Evolutionary conservation across 2,113 vertebrate genomes (phyloP), one percentile per base, ranked within the genome.

Genomic region (Toxotes jaculatrix): DNA sequence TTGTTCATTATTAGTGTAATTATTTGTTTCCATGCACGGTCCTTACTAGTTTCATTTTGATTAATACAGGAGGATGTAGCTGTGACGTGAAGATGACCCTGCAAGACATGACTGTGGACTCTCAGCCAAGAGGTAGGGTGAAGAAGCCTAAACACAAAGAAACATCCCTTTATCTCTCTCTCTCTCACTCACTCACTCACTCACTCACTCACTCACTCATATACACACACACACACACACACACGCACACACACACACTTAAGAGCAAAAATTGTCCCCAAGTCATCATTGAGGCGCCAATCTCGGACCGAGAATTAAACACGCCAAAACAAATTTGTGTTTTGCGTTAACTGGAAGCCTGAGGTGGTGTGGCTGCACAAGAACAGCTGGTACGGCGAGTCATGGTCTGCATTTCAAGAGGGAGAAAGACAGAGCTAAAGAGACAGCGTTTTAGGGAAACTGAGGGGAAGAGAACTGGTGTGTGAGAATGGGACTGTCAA

Each of bases 281-380:
- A 62, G 67, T 77, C 21, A 62, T 63, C 45, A 70, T 31, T 1
- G 16, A 77, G 76, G 59, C 73, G 73, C 8, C 16, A 2, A 59
- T 64, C 0, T 68, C 55, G 21, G 21, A 12, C 32, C 3, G 6
- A 59, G 62, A 80, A 83, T 62, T 43, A 84, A 81, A 21, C 21
- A 80, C 1, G 56, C 40, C 70, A 64, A 70, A 79, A 81, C 82
- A 21, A 13, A 77, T 88, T 80, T 80, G 68, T 64, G 55, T 12
- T 81, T 70, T 55, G 59, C 31, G 8, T 68, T 73, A 63, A 72
- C 49, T 45, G 4, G 11, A 21, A 23, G 76, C 72, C 61, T 9
- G 2, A 3, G 40, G 59, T 77, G 0, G 13, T 34, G 23, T 62
- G 51, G 0, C 59, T 73, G 47, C 67, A 51, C 53, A 45, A 38